Base-by-base conservation (phyloP, 2,797 vertebrate species). In the Urocyon cinereoargenteus region DNA sequence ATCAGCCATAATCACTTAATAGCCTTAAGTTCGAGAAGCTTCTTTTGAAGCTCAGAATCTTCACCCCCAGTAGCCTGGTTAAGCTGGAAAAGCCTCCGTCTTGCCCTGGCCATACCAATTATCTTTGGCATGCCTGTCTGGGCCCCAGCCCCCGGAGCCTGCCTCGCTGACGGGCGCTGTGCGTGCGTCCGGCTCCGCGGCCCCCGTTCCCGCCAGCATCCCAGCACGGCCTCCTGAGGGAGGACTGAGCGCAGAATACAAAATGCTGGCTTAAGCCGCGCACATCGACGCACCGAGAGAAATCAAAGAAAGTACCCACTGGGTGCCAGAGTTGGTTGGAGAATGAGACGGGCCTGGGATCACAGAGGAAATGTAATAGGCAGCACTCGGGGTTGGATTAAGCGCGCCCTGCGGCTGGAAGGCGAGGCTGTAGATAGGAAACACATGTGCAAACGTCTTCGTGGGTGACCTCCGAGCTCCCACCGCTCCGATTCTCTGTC, bases 361-460 rank as follows among this genome's bases (percentile, higher is more conserved):
- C 81, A 72, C 68, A 88, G 93, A 62, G 86, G 70, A 84, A 78
- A 90, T 92, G 15, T 73, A 90, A 96, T 94, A 64, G 85, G 96
- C 95, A 90, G 90, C 86, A 75, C 82, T 97, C 98, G 94, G 75
- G 66, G 86, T 96, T 94, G 98, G 98, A 98, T 98, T 98, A 98
- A 98, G 91, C 96, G 96, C 97, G 92, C 97, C 93, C 40, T 28
- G 59, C 77, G 36, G 95, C 1, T 98, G 97, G 98, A 97, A 97
- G 97, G 87, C 10, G 77, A 89, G 55, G 68, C 93, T 94, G 91
- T 1, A 97, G 96, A 96, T 91, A 95, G 97, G 98, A 96, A 96
- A 91, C 95, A 90, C 97, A 97, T 34, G 86, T 96, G 97, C 97
- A 93, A 7, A 97, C 82, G 66, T 96, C 97, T 64, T 98, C 66